Evolutionary conservation across 2,797 vertebrate genomes (phyloP).

Genomic region (Phaenicophaeus curvirostris): DNA sequence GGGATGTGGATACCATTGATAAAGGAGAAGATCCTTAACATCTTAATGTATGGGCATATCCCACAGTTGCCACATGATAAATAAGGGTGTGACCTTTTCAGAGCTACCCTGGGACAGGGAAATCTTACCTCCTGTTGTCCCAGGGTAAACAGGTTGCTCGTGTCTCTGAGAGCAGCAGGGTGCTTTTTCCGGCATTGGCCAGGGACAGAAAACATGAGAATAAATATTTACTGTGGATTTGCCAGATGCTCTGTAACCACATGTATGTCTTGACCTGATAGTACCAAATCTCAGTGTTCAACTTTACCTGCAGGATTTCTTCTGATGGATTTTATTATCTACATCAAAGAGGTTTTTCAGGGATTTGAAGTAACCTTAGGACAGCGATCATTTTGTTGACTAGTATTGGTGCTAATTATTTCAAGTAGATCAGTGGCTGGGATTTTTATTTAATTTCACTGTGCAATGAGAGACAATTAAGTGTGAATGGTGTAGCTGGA

Average conservation of each 20-base stretch:
- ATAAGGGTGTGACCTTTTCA: neutral
- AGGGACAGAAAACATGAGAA: neutral
- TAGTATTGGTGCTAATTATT: neutral
- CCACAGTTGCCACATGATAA: neutral
- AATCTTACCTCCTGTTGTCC: neutral
- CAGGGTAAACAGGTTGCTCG: neutral
- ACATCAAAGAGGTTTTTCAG: neutral
- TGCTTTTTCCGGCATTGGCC: neutral
- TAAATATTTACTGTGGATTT: neutral
- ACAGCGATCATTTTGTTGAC: neutral
- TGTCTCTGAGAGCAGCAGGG: neutral
- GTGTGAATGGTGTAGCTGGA: neutral
- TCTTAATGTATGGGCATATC: neutral
- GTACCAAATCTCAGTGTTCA: neutral
- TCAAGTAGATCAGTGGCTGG: neutral
- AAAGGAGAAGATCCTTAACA: constrained; percentile 24
- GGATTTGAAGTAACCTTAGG: neutral
- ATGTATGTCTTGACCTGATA: neutral
- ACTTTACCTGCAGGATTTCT: neutral
- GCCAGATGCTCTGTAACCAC: neutral
- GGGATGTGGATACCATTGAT: neutral
- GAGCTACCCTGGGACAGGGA: neutral
- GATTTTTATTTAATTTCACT: neutral
- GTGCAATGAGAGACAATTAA: neutral
- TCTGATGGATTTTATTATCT: neutral